A percentile compares a stretch with the other conserved stretches of the same genome.
These are phyloP conservation scores for Auanema freiburgensis DNA, from an alignment of 2,888 invertebrate genomes.

Conservation along the genomic window DNA sequence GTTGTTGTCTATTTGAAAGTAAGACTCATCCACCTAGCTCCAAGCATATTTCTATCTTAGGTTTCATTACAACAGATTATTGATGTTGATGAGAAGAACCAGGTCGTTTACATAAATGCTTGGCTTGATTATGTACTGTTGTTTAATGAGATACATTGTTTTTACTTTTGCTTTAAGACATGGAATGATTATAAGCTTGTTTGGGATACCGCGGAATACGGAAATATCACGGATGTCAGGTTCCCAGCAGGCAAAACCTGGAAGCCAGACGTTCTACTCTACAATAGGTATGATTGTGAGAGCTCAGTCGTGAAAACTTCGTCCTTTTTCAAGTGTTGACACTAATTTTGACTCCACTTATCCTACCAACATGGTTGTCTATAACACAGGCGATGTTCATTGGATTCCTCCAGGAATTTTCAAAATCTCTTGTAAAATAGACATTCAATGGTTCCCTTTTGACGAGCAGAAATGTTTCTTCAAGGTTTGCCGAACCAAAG, in stretches of 20 bases:
- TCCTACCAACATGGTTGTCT: conserved; percentile 72
- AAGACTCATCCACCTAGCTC: too few species aligned
- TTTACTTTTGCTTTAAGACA: conserved; percentile 32
- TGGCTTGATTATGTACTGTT: conserved; percentile 59
- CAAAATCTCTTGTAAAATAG: conserved; percentile 73
- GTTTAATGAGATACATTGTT: neutral
- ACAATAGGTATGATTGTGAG: conserved; percentile 33
- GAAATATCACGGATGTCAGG: conserved; percentile 60
- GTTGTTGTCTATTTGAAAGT: conserved; percentile 54
- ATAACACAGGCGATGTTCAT: conserved; percentile 88
- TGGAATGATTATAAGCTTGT: conserved; percentile 63
- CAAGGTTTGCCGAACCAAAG: conserved; percentile 40
- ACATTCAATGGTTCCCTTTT: conserved; percentile 60
- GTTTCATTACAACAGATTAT: conserved; percentile 62
- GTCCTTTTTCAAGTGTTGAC: conserved; percentile 66
- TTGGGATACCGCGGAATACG: conserved; percentile 61
- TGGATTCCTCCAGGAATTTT: conserved; percentile 83
- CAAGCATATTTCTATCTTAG: conserved; percentile 32
- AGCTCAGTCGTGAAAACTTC: neutral
- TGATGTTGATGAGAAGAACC: conserved; percentile 64
- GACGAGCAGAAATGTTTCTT: conserved; percentile 74
- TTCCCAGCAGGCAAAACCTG: conserved; percentile 63
- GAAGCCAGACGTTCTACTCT: conserved; percentile 60
- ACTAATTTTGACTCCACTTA: conserved; percentile 68
- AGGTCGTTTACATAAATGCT: conserved; percentile 60